Base-by-base conservation (phyloP, 37 sponge, comb jelly and placozoan species). In the Cladorhizidae sp. region DNA sequence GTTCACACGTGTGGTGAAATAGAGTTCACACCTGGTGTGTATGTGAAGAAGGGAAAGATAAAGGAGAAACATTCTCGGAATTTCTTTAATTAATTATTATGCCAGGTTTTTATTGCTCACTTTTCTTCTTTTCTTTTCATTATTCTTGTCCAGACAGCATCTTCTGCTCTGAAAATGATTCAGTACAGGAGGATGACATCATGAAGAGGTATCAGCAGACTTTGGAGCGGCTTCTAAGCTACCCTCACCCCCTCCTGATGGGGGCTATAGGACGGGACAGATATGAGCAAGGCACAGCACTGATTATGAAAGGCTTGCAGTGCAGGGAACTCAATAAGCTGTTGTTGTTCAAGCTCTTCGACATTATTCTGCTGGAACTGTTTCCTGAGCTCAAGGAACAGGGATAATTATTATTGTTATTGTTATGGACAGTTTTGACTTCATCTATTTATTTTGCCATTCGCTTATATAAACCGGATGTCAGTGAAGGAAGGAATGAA, bases 311-410 rank as follows among this genome's bases (percentile, higher is more conserved):
- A 59, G 80, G 83, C n/a, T 58, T 91, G 31, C 91, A 91, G 69
- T 81, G 77, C 40, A 69, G 77, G 37, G 57, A 64, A 37, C 83
- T 91, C 36, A 91, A 91, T 75, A 91, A 91, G 36, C 87, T 74
- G 70, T 72, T 89, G 28, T 74, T 83, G 25, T 89, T 79, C 67
- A 57, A 64, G 1, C 68, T 89, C 36, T 51, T 89, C 40, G 90
- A 89, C 70, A 63, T 84, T 7, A 75, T 89, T 35, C 63, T 84
- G 22, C 39, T 65, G 52, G 90, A 89, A 18, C 41, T 89, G 42
- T 89, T 89, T 58, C 90, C 90, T 23, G 90, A 89, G 49, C 68
- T 88, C 3, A 32, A 68, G 18, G 40, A 74, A 54, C 42, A 40
- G 23, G 42, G 67, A 65, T 3, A 32, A 2, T 33, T 31, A 65